Percentiles rank a stretch among this genome's conserved stretches.
Evolutionary conservation across 53 echinoderm and acorn worm genomes (phyloP).

Genomic region (Pentamera pediparva): DNA sequence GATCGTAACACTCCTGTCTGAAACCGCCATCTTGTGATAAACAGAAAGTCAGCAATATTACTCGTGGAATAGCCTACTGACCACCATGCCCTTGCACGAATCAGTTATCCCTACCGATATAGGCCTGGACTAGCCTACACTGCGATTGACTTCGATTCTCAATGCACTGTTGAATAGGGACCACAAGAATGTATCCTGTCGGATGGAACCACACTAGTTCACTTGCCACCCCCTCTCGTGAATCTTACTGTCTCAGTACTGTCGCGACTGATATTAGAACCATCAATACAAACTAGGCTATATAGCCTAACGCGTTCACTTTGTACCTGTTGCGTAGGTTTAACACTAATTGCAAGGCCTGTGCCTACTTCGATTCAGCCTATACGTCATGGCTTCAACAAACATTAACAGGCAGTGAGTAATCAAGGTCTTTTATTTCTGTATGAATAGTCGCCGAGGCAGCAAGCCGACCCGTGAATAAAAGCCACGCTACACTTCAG

Average conservation of each 20-base stretch:
- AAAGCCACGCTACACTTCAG: not conserved
- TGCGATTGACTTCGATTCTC: too few relatives aligned
- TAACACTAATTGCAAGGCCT: too few relatives aligned
- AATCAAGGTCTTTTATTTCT: not conserved
- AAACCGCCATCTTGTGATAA: conserved; percentile 7
- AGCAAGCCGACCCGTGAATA: not conserved
- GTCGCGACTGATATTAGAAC: too few relatives aligned
- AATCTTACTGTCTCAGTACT: too few relatives aligned
- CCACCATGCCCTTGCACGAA: not conserved
- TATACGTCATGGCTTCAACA: not conserved
- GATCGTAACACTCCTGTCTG: not conserved
- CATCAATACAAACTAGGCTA: too few relatives aligned
- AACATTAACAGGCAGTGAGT: conserved; percentile 3
- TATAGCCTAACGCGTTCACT: too few relatives aligned
- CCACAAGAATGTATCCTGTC: too few relatives aligned
- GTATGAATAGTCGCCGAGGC: not conserved
- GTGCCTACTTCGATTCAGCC: not conserved
- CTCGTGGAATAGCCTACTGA: not conserved
- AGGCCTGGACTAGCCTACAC: not conserved
- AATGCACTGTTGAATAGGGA: too few relatives aligned
- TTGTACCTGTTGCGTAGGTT: too few relatives aligned
- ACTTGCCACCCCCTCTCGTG: too few relatives aligned
- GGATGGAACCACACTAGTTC: too few relatives aligned
- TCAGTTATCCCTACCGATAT: not conserved
- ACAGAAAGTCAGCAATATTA: not conserved